Evolutionary conservation across 2,113 vertebrate genomes (phyloP), one percentile per base, ranked within the genome.

Genomic region (Psittacus erithacus): DNA sequence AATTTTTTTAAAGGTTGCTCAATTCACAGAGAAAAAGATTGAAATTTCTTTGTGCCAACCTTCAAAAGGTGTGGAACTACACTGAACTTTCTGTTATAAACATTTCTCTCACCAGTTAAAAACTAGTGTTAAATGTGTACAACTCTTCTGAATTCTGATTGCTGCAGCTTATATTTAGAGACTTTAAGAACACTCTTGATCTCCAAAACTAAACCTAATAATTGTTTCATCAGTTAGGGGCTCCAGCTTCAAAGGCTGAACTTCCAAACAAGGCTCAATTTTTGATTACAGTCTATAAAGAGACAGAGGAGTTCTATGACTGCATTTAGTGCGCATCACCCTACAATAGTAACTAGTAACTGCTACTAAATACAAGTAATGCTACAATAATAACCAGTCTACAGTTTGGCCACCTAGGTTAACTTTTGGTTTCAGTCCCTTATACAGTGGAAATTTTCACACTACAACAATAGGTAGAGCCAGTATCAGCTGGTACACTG

Each of bases 1-100:
- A 77, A 71, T 44, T 76, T 82, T 88, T 68, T 53, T 65, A 96
- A 28, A 86, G 59, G 31, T 91, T 92, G 82, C 80, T 81, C 84
- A 78, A 49, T 76, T 92, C 46, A 83, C 22, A 75, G 52, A 64
- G 75, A 88, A 84, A 96, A 95, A 19, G 6, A 82, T 0, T 71
- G 38, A 71, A 44, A 86, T 86, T 64, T 91, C 88, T 68, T 75
- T 35, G 28, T 31, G 22, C 25, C 17, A 82, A 23, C 59, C 46
- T 84, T 9, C 86, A 71, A 86, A 84, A 55, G 6, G 41, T 80
- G 53, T 25, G 73, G 35, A 79, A 84, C 47, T 67, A 69, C 73
- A 49, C 1, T 8, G 68, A 91, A 46, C 7, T 73, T 63, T 44
- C 6, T 22, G 19, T 88, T 90, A 52, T 16, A 83, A 89, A 31